Percentiles rank a stretch among this genome's conserved stretches.
Conservation (phyloP, 2,113 vertebrate species). For the Pogonocichla stellata region DNA sequence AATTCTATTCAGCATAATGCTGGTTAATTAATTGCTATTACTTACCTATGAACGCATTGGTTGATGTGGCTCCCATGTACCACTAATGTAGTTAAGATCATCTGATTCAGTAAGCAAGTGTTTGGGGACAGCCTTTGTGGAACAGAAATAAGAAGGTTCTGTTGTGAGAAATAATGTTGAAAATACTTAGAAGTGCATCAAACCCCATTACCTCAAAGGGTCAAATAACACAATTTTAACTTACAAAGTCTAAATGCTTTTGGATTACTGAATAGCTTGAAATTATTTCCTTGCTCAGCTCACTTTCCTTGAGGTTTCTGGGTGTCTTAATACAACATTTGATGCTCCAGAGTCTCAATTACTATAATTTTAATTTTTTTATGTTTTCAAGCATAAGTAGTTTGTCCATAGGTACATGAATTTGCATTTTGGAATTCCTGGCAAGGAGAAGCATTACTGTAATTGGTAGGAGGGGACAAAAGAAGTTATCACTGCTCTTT, state of each 20-base stretch:
- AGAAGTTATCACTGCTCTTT: background rate
- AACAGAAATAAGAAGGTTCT: background rate
- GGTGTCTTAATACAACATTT: background rate
- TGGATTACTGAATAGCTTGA: background rate
- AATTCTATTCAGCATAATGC: background rate
- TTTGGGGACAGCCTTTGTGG: background rate
- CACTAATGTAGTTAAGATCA: background rate
- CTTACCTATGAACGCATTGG: background rate
- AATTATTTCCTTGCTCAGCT: background rate
- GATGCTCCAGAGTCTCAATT: background rate
- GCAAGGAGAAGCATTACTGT: background rate
- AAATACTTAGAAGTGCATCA: background rate
- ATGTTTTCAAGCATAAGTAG: background rate
- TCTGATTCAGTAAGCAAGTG: background rate
- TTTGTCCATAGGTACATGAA: background rate
- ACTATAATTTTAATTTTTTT: background rate
- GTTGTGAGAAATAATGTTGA: background rate
- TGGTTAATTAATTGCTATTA: background rate
- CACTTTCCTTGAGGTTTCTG: background rate
- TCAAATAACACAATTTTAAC: background rate
- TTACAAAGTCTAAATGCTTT: background rate
- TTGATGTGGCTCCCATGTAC: background rate
- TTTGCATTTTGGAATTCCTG: background rate
- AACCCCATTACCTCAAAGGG: background rate
- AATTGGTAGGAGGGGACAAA: background rate